Base-by-base conservation (phyloP, 2,797 vertebrate genomes). In the Galagoides demidoff region DNA sequence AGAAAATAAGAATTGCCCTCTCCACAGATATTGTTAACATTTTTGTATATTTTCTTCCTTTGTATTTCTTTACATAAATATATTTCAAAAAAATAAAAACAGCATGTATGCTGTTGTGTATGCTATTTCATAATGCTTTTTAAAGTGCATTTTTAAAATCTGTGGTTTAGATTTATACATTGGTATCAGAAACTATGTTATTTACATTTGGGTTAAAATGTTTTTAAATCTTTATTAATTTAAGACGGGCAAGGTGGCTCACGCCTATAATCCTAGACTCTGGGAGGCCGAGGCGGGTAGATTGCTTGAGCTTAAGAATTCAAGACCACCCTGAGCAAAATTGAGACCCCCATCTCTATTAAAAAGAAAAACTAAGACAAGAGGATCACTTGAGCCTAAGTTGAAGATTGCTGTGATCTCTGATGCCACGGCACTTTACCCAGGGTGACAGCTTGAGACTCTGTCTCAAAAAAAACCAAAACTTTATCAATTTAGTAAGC, bases 61-160 rank as follows among this genome's bases (percentile, higher is more conserved):
- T 59, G 89, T 70, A 81, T 82, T 85, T 90, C 61, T 43, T 61
- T 90, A n/a, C 66, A 71, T 89, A 64, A 89, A 66, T 96, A 63
- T 74, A 66, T 68, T 90, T 94, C 22, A 61, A 83, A 78, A 78
- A 90, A 92, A 22, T 66, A 73, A 96, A 93, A 92, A 63, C 68
- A 89, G 23, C 25, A 27, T 64, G 92, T 73, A 57, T n/a, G n/a
- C n/a, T n/a, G n/a, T 63, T 74, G 43, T 43, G 14, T 43, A 74
- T 92, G 57, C 45, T 73, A 10, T 63, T 95, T 94, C 78, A 14
- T 82, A 71, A 85, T 89, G 14, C 39, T 74, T 70, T 94, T 90
- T 55, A 39, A 57, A 4, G 27, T 70, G 37, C 25, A 71, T 63
- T 88, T 86, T 76, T 37, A 77, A 88, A 63, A 6, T 49, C 57